These are phyloP conservation scores for Amia ocellicauda DNA, from an alignment of 2,113 vertebrate genomes.

Conservation along the genomic window DNA sequence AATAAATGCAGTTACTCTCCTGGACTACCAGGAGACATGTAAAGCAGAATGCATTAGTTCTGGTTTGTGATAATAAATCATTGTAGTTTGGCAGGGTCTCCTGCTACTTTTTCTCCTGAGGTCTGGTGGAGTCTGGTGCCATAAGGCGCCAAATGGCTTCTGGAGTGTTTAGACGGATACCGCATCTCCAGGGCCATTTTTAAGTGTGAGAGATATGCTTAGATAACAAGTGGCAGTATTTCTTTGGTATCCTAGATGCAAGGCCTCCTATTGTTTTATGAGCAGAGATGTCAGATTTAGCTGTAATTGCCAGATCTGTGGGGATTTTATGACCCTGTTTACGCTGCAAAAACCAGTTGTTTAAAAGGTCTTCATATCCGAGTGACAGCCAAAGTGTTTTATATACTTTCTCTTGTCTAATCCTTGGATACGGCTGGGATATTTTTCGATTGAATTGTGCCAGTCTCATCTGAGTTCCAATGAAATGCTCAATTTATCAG, in stretches of 20 bases:
- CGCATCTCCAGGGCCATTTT: slow-evolving; percentile 73
- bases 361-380: slow-evolving; percentile 40
- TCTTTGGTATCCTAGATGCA: slow-evolving; percentile 67
- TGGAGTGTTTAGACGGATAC: slow-evolving; percentile 67
- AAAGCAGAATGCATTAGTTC: slow-evolving; percentile 83
- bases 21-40: slow-evolving; percentile 77
- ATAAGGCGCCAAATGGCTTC: slow-evolving; percentile 64
- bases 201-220: slow-evolving; percentile 71
- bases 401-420: slow-evolving; percentile 20
- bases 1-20: slow-evolving; percentile 75
- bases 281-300: slow-evolving; percentile 67
- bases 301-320: slow-evolving; percentile 80
- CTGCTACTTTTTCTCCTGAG: slow-evolving; percentile 70
- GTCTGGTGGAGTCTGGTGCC: slow-evolving; percentile 59
- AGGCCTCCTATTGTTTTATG: slow-evolving; percentile 74
- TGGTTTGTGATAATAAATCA: slow-evolving; percentile 85
- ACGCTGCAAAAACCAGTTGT: slow-evolving; percentile 50
- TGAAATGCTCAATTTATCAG: not conserved
- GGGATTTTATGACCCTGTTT: slow-evolving; percentile 75
- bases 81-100: slow-evolving; percentile 64
- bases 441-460: not conserved
- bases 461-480: not conserved
- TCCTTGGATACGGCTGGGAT: not conserved
- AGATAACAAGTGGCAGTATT: slow-evolving; percentile 81
- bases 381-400: slow-evolving; percentile 30